Percentiles rank a stretch among this genome's conserved stretches.
Evolutionary conservation across 92 coral and sea anemone species (phyloP).

Genomic region (Epizoanthus scotinus): DNA sequence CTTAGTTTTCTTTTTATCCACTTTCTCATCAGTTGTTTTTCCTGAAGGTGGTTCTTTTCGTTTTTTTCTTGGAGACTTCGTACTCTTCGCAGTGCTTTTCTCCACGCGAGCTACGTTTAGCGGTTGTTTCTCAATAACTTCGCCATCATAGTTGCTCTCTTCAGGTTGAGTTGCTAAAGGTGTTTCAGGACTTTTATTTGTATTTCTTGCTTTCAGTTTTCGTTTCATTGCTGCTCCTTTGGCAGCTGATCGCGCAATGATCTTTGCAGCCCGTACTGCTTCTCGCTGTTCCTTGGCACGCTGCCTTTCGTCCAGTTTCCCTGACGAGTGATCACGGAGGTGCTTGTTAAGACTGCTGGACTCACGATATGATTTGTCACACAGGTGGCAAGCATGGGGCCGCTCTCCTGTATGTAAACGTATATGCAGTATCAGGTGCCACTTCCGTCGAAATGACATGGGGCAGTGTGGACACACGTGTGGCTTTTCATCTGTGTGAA

Average conservation of each 20-base stretch:
- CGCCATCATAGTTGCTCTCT: not conserved
- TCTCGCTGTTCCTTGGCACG: conserved; percentile 36
- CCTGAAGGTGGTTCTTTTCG: not conserved
- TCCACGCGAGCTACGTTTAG: no score
- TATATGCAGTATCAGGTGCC: conserved; percentile 36
- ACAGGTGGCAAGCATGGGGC: conserved; percentile 35
- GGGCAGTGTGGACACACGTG: conserved; percentile 32
- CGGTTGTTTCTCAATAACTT: not conserved
- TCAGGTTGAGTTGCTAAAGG: not conserved
- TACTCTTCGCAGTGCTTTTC: not conserved
- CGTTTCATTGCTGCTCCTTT: not conserved
- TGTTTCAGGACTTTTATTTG: not conserved
- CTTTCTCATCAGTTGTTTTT: not conserved
- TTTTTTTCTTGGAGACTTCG: not conserved
- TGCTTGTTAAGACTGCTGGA: conserved; percentile 34
- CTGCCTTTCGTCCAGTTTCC: conserved; percentile 31
- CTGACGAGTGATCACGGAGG: conserved; percentile 34
- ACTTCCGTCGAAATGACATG: conserved; percentile 34
- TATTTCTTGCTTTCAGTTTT: not conserved
- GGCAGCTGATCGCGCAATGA: conserved; percentile 33
- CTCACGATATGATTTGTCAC: conserved; percentile 41
- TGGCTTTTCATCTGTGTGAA: conserved; percentile 40
- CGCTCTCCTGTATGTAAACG: conserved; percentile 35
- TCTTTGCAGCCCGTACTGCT: conserved; percentile 28
- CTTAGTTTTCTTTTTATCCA: not conserved